A percentile compares a stretch with the other conserved stretches of the same genome.
Evolutionary conservation across 2,888 invertebrate genomes (phyloP).

Genomic region (Tholera decimalis): DNA sequence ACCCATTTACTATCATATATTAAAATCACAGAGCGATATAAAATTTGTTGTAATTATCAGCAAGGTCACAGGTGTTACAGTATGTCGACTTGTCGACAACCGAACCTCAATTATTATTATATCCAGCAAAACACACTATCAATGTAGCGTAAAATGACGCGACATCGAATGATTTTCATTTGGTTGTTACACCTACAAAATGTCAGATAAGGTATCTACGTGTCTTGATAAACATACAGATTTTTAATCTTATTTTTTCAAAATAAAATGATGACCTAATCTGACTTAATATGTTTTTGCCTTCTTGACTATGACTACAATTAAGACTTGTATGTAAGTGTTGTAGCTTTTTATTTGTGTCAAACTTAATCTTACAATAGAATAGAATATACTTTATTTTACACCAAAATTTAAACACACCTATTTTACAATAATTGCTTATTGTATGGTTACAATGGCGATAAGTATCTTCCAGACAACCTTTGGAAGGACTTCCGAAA

Average conservation of each 20-base stretch:
- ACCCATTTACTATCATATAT: not conserved
- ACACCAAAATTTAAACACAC: no score
- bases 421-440: no score
- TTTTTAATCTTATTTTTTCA: not conserved
- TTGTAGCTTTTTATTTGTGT: no score
- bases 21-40: slow-evolving; percentile 42
- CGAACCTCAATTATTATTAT: slow-evolving; percentile 15
- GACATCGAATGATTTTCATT: slow-evolving; percentile 27
- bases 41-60: slow-evolving; percentile 29
- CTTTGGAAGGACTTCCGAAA: no score
- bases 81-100: slow-evolving; percentile 26
- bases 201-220: slow-evolving; percentile 16
- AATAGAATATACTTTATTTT: no score
- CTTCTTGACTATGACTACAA: no score
- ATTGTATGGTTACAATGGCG: no score
- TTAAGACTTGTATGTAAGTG: no score
- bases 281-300: no score
- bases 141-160: slow-evolving; percentile 21
- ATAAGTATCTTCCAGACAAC: no score
- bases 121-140: slow-evolving; percentile 23
- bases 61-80: slow-evolving; percentile 50
- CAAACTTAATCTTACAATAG: no score
- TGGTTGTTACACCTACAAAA: slow-evolving; percentile 15
- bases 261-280: not conserved
- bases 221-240: slow-evolving; percentile 1